Evolutionary conservation across 2,888 invertebrate genomes (phyloP), one percentile per base, ranked within the genome.

Genomic region (Hypomecis punctinalis): DNA sequence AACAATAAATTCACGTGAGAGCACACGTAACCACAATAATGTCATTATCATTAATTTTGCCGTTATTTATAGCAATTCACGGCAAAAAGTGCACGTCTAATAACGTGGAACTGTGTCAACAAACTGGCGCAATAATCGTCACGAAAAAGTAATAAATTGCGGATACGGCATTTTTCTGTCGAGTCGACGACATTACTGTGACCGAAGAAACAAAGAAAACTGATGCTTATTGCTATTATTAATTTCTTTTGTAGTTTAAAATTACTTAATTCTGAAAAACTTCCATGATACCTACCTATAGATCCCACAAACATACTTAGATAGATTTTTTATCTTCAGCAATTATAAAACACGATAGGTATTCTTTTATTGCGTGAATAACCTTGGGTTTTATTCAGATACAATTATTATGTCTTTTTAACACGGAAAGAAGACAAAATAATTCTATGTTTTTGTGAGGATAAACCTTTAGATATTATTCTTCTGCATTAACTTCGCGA

Each of bases 371-470:
- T 71, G 60, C 61, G 54, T 23, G 47, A 63, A 58, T 42, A 66
- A 58, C 72, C 71, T 71, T 73, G 72, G 59, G 66, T 68, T 66
- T 64, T 63, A 63, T 57, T 67, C 63, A 64, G 58, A 64, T 46
- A 13, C 35, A 55, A 57, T 63, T 59, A 65, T 61, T 63, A 61
- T 63, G 61, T 56, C 46, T 67, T 59, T 52, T 40, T 35, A 60
- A 37, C 66, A 63, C 58, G 65, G 64, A 67, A 65, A 63, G 47
- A 43, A 52, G 40, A 52, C 40, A 43, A 55, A 42, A 35, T 54
- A n/a, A n/a, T n/a, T 47, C 54, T 8, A 23, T 33, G 47, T 62
- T 65, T 61, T 36, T 58, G 43, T 5, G 58, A 54, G 40, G 59
- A 66, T 46, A 46, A 54, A 61, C 10, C 40, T 42, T 42, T n/a